Base-by-base conservation (phyloP, 2,113 vertebrate genomes). In the Planiliza haematocheilus region DNA sequence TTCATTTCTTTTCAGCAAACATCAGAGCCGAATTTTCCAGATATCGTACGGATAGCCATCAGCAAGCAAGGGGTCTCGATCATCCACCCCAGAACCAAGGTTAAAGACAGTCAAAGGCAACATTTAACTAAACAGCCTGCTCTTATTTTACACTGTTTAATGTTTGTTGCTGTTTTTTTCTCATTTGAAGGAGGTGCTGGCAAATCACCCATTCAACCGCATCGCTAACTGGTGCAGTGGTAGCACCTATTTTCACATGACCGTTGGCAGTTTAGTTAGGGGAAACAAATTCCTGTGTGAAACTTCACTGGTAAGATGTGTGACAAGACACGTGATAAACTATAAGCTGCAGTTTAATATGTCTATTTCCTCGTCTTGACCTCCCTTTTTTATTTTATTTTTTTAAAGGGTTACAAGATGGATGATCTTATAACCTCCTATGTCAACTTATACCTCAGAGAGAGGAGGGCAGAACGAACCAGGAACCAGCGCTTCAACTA, bases 211-310 rank as follows among this genome's bases (percentile, higher is more conserved):
- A 1, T 96, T 96, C 87, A 99, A 94, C 86, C 95, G 95, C 86
- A 97, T 99, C 11, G 95, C 97, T 58, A 99, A 92, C 70, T 99
- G 98, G 98, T 96, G 95, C 93, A 99, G 98, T 13, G 98, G 98
- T 4, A 98, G 96, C 88, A 99, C 98, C 0, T 99, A 97, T 75
- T 99, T 99, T 66, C 98, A 99, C 89, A 97, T 99, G 96, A 96
- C 94, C 0, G 82, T 97, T 43, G 98, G 97, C 52, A 97, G 85
- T 79, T 92, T 99, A 78, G 94, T 97, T 48, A 93, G 92, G 46
- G 96, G 96, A 37, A 97, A 65, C 79, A 96, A 97, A 70, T 91
- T 99, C 83, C 92, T 99, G 45, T 99, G 97, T 42, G 98, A 99
- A 89, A 99, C 98, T 0, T 99, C 97, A 4, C 86, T 98, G 97